These are phyloP conservation scores for Shinisaurus crocodilurus DNA, from an alignment of 2,113 vertebrate genomes.

Conservation along the genomic window DNA sequence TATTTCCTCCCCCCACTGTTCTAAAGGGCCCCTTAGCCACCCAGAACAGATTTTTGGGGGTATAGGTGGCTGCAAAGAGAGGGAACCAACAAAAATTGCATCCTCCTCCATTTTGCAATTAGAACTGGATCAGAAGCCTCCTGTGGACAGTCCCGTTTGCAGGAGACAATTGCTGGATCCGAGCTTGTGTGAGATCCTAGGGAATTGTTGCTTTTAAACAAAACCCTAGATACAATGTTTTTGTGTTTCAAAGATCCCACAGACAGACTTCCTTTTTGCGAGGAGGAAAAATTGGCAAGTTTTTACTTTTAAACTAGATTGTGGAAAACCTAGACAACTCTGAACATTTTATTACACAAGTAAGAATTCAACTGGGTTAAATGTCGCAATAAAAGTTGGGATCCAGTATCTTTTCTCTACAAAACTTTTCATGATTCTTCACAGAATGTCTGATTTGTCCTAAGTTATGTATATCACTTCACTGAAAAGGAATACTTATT, in stretches of 20 bases:
- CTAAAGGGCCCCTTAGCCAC: too few relatives aligned
- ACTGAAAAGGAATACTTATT: background rate
- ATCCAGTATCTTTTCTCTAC: background rate
- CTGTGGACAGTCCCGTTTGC: background rate
- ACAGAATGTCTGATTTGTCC: background rate
- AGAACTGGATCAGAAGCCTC: background rate
- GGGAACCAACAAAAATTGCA: background rate
- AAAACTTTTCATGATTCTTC: background rate
- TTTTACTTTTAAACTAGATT: background rate
- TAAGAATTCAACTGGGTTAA: background rate
- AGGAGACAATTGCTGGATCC: background rate
- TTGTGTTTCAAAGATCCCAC: too few relatives aligned
- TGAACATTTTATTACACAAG: background rate
- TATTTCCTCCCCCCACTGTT: too few relatives aligned
- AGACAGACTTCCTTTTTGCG: too few relatives aligned
- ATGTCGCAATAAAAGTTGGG: background rate
- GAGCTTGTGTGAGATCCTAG: too few relatives aligned
- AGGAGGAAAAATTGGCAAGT: too few relatives aligned
- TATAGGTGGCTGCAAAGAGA: too few relatives aligned
- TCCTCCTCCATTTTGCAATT: background rate
- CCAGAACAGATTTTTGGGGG: too few relatives aligned
- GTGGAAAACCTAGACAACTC: background rate
- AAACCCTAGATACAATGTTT: background rate
- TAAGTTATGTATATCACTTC: background rate
- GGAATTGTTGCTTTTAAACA: background rate